These are phyloP conservation scores for Hippopotamus amphibius DNA, from an alignment of 2,113 vertebrate genomes.

Conservation along the genomic window DNA sequence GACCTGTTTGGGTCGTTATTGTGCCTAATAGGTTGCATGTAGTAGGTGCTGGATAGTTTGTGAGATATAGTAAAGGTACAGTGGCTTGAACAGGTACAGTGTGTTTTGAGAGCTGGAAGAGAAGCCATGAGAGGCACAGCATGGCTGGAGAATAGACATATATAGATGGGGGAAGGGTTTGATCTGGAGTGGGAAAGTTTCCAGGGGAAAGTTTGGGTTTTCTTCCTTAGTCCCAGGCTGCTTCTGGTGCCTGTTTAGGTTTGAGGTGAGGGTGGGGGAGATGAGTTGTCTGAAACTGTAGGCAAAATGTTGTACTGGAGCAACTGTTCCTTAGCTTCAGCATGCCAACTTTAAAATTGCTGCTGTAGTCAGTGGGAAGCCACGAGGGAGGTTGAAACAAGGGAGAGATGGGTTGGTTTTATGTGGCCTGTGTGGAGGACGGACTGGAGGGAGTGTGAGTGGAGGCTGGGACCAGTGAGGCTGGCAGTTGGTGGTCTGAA, in stretches of 20 bases:
- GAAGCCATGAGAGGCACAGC: neutral
- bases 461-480: too few species aligned
- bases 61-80: neutral
- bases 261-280: neutral
- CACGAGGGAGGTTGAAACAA: neutral
- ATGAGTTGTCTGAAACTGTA: neutral
- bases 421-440: neutral
- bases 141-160: neutral
- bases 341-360: neutral
- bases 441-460: neutral
- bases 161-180: neutral
- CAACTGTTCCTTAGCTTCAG: neutral
- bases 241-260: neutral
- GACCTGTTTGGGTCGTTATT: neutral
- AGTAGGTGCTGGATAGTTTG: neutral
- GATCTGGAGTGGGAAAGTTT: neutral
- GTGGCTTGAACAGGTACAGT: neutral
- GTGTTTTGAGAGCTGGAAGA: neutral
- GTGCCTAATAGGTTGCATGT: accelerated
- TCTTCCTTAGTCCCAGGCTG: neutral
- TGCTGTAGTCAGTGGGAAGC: neutral
- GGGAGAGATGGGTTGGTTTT: too few species aligned
- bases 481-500: neutral
- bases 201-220: neutral
- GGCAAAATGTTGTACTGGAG: neutral